These are phyloP conservation scores for Chrysolina americana DNA, from an alignment of 2,888 invertebrate genomes.

Conservation along the genomic window DNA sequence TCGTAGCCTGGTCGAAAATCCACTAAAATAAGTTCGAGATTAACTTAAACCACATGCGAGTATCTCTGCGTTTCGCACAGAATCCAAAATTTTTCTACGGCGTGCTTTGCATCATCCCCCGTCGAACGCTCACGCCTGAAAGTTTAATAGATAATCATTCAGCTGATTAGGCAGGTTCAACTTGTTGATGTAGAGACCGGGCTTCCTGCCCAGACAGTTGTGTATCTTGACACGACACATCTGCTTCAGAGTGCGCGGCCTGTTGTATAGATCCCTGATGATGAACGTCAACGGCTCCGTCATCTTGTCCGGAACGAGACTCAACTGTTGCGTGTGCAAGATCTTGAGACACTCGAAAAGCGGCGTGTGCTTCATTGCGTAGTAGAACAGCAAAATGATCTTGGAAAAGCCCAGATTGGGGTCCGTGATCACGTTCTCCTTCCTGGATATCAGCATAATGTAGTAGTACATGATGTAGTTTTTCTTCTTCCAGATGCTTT, in stretches of 20 bases:
- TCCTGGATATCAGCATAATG: constrained; percentile 79
- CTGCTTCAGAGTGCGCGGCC: constrained; percentile 81
- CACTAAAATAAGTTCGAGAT: not conserved
- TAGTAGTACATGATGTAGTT: constrained; percentile 80
- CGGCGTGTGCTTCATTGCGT: constrained; percentile 79
- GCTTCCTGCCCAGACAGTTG: constrained; percentile 75
- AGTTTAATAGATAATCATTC: constrained; percentile 80
- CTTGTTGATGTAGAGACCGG: constrained; percentile 77
- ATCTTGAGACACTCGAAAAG: constrained; percentile 80
- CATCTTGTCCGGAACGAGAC: constrained; percentile 76
- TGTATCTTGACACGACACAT: constrained; percentile 80
- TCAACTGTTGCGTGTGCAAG: constrained; percentile 76
- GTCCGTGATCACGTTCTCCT: constrained; percentile 76
- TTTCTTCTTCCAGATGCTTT: constrained; percentile 73
- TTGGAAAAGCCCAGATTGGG: constrained; percentile 77
- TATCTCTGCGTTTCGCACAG: not conserved
- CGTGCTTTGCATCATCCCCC: not conserved
- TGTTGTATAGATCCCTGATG: constrained; percentile 76
- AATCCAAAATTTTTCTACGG: not conserved
- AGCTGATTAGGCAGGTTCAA: constrained; percentile 79
- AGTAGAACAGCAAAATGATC: constrained; percentile 77
- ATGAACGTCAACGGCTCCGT: constrained; percentile 76
- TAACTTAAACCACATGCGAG: not conserved
- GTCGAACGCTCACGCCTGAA: constrained; percentile 70
- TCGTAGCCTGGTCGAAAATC: not conserved